A percentile compares a stretch with the other conserved stretches of the same genome.
These are phyloP conservation scores for Portevinia maculata DNA, from an alignment of 2,888 invertebrate genomes.

Conservation along the genomic window DNA sequence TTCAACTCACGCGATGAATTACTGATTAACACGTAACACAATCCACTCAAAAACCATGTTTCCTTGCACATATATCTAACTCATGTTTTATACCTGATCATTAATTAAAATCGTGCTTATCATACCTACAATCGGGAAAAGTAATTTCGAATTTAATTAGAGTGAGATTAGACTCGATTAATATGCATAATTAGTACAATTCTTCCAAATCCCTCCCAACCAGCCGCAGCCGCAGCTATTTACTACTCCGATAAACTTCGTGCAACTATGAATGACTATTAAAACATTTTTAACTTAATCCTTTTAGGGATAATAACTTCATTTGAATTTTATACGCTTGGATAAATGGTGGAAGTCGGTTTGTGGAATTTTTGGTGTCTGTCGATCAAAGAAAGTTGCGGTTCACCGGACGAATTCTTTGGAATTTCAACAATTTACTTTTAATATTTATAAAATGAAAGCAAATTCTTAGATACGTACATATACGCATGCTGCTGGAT, in stretches of 20 bases:
- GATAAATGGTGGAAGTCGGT: constrained; percentile 14
- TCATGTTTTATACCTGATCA: constrained; percentile 23
- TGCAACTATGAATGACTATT: constrained; percentile 51
- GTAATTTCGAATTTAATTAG: constrained; percentile 70
- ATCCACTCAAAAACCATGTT: constrained; percentile 5
- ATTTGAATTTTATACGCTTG: constrained; percentile 43
- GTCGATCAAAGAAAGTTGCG: constrained; percentile 50
- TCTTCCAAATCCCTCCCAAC: constrained; percentile 4
- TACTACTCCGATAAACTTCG: constrained; percentile 14
- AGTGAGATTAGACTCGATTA: constrained; percentile 66
- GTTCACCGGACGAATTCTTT: constrained; percentile 13
- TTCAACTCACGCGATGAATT: constrained; percentile 29
- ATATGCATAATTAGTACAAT: constrained; percentile 71
- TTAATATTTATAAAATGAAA: background rate
- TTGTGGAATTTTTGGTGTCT: constrained; percentile 39
- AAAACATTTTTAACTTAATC: constrained; percentile 32
- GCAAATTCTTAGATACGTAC: background rate
- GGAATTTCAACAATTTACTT: constrained; percentile 19
- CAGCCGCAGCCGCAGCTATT: background rate
- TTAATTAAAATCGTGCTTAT: constrained; percentile 68
- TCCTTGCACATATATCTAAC: background rate
- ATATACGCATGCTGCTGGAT: background rate
- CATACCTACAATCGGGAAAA: constrained; percentile 36
- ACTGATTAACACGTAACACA: constrained; percentile 37
- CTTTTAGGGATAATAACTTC: constrained; percentile 37